phyloP scores from a whole-genome alignment of 1,140 invertebrate species.

The Hestina assimilis region DNA sequence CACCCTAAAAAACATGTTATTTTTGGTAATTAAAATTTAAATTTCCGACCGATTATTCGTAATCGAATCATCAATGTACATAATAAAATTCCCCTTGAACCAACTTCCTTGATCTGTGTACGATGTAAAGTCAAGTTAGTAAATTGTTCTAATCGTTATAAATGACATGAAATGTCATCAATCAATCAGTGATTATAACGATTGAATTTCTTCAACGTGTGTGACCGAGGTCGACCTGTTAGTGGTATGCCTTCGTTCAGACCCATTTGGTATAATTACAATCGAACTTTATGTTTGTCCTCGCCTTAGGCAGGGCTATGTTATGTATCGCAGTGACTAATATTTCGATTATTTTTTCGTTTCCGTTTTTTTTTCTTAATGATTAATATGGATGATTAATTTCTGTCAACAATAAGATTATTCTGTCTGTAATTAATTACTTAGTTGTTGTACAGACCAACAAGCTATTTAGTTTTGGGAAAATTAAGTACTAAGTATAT shows the following conservation, averaged over 20 bases:
- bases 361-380: neutral
- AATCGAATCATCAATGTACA: too few relatives aligned
- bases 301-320: constrained; percentile 50
- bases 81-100: too few relatives aligned
- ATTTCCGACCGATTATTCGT: too few relatives aligned
- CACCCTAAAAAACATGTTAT: too few relatives aligned
- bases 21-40: too few relatives aligned
- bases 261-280: constrained; percentile 72
- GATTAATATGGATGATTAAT: neutral
- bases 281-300: constrained; percentile 62
- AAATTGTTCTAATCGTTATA: constrained; percentile 7
- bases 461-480: too few relatives aligned
- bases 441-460: too few relatives aligned
- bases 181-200: constrained; percentile 45
- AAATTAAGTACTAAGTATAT: too few relatives aligned
- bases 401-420: neutral
- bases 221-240: constrained; percentile 56
- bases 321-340: constrained; percentile 29
- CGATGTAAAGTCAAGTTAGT: neutral
- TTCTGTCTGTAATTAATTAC: neutral
- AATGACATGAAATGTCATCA: constrained; percentile 27
- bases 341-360: constrained; percentile 5
- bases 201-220: constrained; percentile 59
- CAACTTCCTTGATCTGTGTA: too few relatives aligned
- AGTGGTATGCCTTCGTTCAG: constrained; percentile 55